These are phyloP conservation scores for Ameiurus melas DNA, from an alignment of 2,113 vertebrate species.

Conservation along the genomic window DNA sequence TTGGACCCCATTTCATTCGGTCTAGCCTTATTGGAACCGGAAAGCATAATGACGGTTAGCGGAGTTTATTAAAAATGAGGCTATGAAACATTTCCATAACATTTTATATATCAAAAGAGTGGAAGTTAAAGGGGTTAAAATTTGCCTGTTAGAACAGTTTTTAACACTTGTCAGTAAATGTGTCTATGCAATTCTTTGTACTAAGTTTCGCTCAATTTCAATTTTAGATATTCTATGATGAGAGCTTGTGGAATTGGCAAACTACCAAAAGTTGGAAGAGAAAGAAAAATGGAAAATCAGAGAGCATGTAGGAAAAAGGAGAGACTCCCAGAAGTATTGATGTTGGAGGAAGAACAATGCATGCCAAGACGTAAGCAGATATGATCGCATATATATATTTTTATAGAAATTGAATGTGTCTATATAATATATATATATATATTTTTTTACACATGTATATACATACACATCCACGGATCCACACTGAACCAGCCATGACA, in stretches of 20 bases:
- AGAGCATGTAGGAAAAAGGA: slow-evolving; percentile 29
- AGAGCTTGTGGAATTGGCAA: slow-evolving; percentile 45
- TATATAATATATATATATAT: no score
- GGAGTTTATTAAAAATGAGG: no score
- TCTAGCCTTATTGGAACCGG: neutral
- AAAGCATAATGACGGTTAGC: neutral
- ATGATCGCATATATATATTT: neutral
- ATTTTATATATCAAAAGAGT: slow-evolving; percentile 6
- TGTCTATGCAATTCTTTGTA: neutral
- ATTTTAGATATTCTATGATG: slow-evolving; percentile 33
- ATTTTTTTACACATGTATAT: no score
- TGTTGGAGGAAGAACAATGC: slow-evolving; percentile 40
- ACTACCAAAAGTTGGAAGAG: slow-evolving; percentile 37
- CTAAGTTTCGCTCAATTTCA: slow-evolving; percentile 12
- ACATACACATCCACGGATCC: no score
- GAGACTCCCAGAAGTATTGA: slow-evolving; percentile 7
- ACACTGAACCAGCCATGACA: no score
- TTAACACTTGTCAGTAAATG: neutral
- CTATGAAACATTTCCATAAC: no score
- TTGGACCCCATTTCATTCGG: neutral
- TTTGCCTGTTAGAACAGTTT: neutral
- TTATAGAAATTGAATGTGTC: no score
- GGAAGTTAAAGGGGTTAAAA: slow-evolving; percentile 32
- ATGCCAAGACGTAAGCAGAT: slow-evolving; percentile 36
- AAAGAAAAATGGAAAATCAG: slow-evolving; percentile 36